Conservation (phyloP, 2,888 invertebrate genomes). For the Sinodicranocentrus sp. region DNA sequence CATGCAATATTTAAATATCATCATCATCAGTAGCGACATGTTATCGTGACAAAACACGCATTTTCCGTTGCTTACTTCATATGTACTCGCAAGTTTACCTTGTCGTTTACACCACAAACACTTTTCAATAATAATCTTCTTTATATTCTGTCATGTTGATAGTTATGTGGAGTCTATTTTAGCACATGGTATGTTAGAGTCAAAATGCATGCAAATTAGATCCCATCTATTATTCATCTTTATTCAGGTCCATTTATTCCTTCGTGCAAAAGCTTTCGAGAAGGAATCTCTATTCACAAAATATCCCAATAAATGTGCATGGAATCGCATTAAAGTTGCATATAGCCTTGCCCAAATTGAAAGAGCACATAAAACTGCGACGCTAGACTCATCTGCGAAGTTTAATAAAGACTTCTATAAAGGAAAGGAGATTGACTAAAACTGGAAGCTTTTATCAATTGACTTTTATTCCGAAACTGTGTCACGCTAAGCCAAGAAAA, state of each 20-base stretch:
- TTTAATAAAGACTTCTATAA: too few relatives aligned
- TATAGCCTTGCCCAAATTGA: not conserved
- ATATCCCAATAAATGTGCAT: not conserved
- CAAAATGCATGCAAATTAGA: slow-evolving; percentile 70
- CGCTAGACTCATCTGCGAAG: too few relatives aligned
- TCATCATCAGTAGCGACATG: not conserved
- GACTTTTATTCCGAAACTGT: slow-evolving; percentile 44
- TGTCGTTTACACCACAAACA: too few relatives aligned
- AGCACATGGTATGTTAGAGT: too few relatives aligned
- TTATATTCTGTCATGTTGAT: too few relatives aligned
- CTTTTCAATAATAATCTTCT: not conserved
- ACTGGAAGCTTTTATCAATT: slow-evolving; percentile 37
- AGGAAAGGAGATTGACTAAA: too few relatives aligned
- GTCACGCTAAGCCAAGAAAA: slow-evolving; percentile 27
- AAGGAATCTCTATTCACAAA: not conserved
- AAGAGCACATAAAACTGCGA: not conserved
- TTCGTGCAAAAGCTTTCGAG: not conserved
- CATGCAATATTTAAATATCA: not conserved
- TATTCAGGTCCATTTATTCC: slow-evolving; percentile 1
- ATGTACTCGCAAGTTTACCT: too few relatives aligned
- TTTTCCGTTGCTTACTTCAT: slow-evolving; percentile 13
- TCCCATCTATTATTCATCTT: slow-evolving; percentile 73
- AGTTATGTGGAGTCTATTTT: too few relatives aligned
- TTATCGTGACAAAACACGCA: slow-evolving; percentile 35
- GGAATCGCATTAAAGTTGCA: slow-evolving; percentile 29